phyloP scores from a whole-genome alignment of 2,113 vertebrate genomes.

The Collichthys lucidus region DNA sequence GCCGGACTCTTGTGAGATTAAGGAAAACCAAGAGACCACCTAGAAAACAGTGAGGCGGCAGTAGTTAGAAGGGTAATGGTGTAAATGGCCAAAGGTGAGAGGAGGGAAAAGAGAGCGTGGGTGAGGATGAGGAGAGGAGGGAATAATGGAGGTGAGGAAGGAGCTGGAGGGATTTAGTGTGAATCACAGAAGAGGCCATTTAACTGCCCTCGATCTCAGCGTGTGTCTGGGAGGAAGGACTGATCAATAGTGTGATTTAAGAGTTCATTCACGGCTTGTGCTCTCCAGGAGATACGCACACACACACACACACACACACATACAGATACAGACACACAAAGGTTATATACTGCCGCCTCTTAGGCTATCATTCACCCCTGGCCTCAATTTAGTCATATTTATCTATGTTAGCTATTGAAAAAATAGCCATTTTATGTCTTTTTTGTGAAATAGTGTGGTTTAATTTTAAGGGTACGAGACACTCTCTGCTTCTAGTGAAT shows the following conservation, averaged over 20 bases:
- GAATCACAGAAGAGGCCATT: conserved; percentile 69
- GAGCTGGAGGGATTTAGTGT: conserved; percentile 59
- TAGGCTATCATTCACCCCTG: conserved; percentile 54
- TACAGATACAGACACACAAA: conserved; percentile 44
- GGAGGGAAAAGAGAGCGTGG: conserved; percentile 16
- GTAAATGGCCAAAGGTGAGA: conserved; percentile 30
- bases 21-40: conserved; percentile 20
- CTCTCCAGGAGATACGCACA: conserved; percentile 45
- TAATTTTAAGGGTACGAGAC: conserved; percentile 17
- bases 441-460: conserved; percentile 31
- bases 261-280: conserved; percentile 71
- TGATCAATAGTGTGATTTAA: conserved; percentile 82
- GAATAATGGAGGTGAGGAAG: conserved; percentile 32
- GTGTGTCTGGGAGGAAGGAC: conserved; percentile 61
- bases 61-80: conserved; percentile 21
- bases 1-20: conserved; percentile 20
- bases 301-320: conserved; percentile 14
- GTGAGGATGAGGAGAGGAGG: conserved; percentile 24
- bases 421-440: conserved; percentile 44
- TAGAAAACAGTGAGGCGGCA: conserved; percentile 1
- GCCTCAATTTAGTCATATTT: conserved; percentile 56
- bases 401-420: conserved; percentile 48
- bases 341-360: conserved; percentile 50
- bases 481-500: conserved; percentile 13
- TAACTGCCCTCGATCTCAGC: conserved; percentile 69